phyloP scores from a whole-genome alignment of 2,797 vertebrate genomes.

The Eulemur coronatus region DNA sequence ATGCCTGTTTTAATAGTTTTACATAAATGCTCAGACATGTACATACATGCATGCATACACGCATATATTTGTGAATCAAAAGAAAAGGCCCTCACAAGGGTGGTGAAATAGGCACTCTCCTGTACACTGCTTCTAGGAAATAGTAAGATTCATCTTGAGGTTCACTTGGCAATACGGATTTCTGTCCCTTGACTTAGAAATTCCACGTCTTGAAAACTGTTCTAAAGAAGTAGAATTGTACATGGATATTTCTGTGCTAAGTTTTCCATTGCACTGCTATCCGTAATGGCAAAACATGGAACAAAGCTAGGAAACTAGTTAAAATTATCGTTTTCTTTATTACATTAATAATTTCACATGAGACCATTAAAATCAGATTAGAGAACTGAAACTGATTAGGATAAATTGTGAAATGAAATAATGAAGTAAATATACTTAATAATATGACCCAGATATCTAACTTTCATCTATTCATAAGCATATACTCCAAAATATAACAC shows the following conservation, averaged over 20 bases:
- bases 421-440: background rate
- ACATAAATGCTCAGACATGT: background rate
- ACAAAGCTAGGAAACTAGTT: background rate
- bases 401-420: background rate
- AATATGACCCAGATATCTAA: background rate
- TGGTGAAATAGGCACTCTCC: background rate
- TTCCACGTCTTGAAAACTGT: background rate
- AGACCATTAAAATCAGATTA: background rate
- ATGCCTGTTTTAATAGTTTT: background rate
- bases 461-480: background rate
- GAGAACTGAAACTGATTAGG: background rate
- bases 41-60: background rate
- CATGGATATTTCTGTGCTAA: background rate
- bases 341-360: background rate
- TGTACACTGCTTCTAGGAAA: background rate
- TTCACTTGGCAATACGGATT: background rate
- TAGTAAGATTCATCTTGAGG: background rate
- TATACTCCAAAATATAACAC: background rate
- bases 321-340: background rate
- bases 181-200: background rate
- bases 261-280: background rate
- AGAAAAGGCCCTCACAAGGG: background rate
- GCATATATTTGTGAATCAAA: background rate
- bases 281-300: background rate
- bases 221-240: background rate